These are phyloP conservation scores for Meloe dianella DNA, from an alignment of 2,888 invertebrate genomes.

Conservation along the genomic window DNA sequence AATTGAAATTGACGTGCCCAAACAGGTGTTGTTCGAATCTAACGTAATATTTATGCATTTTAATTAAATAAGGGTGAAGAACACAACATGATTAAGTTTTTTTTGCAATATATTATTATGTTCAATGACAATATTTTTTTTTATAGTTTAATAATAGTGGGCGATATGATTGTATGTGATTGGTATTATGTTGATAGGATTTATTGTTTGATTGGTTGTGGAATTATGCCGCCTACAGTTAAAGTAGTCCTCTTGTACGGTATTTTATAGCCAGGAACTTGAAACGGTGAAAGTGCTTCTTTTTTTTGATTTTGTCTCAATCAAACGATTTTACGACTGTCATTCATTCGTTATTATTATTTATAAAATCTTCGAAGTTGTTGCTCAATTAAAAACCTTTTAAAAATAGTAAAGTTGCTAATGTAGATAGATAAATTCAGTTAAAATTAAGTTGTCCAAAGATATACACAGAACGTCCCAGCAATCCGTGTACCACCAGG, in stretches of 20 bases:
- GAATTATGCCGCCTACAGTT: slow-evolving; percentile 39
- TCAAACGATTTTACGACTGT: background rate
- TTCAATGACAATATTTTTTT: background rate
- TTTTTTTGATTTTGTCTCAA: background rate
- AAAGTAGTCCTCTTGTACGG: slow-evolving; percentile 17
- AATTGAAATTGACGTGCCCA: slow-evolving; percentile 14
- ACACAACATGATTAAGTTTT: background rate
- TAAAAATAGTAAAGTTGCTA: too few relatives aligned
- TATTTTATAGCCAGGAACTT: slow-evolving; percentile 19
- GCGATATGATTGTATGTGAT: slow-evolving; percentile 25
- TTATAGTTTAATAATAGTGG: slow-evolving; percentile 19
- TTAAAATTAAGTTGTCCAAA: too few relatives aligned
- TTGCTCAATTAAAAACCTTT: background rate
- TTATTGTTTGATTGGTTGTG: slow-evolving; percentile 39
- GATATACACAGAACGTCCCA: too few relatives aligned
- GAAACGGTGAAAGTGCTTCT: slow-evolving; percentile 20
- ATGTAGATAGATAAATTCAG: too few relatives aligned
- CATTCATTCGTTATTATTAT: background rate
- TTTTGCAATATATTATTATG: slow-evolving; percentile 16
- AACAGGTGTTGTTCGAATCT: slow-evolving; percentile 26
- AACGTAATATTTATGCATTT: background rate
- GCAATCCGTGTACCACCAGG: too few relatives aligned
- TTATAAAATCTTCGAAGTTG: background rate
- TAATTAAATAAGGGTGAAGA: background rate
- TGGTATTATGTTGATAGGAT: slow-evolving; percentile 31